phyloP scores from a whole-genome alignment of 2,888 invertebrate genomes.

The Drosophila kanekoi region DNA sequence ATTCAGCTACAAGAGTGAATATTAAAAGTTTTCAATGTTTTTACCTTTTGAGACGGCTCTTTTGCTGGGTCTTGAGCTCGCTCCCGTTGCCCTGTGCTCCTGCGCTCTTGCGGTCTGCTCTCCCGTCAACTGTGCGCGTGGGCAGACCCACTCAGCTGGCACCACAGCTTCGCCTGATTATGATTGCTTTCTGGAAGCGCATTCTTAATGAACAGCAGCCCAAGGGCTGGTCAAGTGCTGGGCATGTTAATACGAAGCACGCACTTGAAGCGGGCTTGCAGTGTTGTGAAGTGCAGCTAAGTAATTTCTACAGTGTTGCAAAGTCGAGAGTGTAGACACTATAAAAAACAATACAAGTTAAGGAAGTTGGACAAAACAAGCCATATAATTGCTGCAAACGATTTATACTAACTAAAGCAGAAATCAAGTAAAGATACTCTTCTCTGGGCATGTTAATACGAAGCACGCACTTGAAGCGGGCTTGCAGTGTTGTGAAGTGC shows the following conservation, averaged over 20 bases:
- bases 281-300: constrained; percentile 8
- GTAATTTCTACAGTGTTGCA: constrained; percentile 14
- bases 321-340: background rate
- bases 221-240: constrained; percentile 27
- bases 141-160: constrained; percentile 17
- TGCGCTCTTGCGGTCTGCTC: constrained; percentile 25
- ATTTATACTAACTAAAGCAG: no score
- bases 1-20: constrained; percentile 72
- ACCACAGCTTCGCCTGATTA: constrained; percentile 43
- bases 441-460: constrained; percentile 26
- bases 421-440: no score
- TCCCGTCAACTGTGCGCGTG: constrained; percentile 34
- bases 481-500: constrained; percentile 14
- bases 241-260: constrained; percentile 29
- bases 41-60: constrained; percentile 58
- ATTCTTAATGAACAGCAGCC: constrained; percentile 53
- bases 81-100: constrained; percentile 7
- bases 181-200: constrained; percentile 60
- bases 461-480: constrained; percentile 4
- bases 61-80: constrained; percentile 32
- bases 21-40: constrained; percentile 74
- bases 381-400: no score
- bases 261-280: constrained; percentile 7
- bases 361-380: no score
- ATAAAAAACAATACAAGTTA: background rate